Conservation (phyloP, 2,113 vertebrate species). For the Scalopus aquaticus region DNA sequence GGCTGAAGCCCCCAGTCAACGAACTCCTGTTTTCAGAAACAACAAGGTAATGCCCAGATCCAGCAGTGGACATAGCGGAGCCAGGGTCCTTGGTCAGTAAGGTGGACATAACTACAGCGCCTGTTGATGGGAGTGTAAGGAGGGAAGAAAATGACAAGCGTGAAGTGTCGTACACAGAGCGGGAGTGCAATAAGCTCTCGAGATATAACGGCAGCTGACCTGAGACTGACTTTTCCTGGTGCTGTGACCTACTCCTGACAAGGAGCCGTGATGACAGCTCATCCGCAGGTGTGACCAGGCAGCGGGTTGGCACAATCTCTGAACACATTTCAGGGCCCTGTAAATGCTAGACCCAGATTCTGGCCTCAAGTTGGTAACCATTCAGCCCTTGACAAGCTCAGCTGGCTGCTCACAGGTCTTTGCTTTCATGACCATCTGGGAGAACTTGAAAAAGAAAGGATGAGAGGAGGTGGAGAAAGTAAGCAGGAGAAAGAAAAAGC, state of each 20-base stretch:
- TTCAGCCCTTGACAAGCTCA: not conserved
- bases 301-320: not conserved
- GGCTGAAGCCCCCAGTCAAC: too few relatives aligned
- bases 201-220: accelerated
- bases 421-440: too few relatives aligned
- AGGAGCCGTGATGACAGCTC: too few relatives aligned
- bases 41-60: not conserved
- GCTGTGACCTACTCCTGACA: not conserved
- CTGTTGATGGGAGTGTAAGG: accelerated
- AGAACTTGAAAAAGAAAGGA: not conserved
- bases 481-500: not conserved
- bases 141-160: accelerated
- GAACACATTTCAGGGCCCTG: not conserved
- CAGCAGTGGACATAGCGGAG: too few relatives aligned
- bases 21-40: too few relatives aligned
- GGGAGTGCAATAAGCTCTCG: accelerated
- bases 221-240: not conserved
- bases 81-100: not conserved
- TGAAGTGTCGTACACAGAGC: accelerated
- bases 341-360: not conserved
- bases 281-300: not conserved
- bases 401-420: accelerated
- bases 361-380: not conserved
- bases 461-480: not conserved
- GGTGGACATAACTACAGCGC: not conserved